These are phyloP conservation scores for Brachirus orientalis DNA, from an alignment of 2,113 vertebrate genomes.

Conservation along the genomic window DNA sequence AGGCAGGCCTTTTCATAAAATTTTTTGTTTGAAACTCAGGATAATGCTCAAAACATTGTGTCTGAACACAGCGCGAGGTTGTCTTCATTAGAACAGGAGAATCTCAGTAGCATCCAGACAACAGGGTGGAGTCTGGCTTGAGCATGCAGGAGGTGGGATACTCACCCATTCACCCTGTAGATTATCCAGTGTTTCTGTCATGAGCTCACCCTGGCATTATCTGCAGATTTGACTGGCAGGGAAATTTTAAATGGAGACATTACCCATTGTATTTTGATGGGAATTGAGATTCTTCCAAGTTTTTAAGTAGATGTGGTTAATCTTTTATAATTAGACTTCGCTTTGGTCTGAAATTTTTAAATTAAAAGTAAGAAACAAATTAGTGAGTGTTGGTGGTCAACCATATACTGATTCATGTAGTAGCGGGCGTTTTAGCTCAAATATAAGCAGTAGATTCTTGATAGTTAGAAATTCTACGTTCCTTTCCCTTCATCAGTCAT, in stretches of 20 bases:
- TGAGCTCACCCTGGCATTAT: no score
- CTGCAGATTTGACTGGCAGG: no score
- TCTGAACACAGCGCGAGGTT: no score
- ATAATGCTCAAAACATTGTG: no score
- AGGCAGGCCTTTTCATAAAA: slow-evolving; percentile 2
- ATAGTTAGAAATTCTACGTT: slow-evolving; percentile 16
- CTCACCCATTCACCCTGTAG: no score
- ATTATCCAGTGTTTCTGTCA: no score
- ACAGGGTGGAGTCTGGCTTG: no score
- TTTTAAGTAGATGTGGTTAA: slow-evolving; percentile 1
- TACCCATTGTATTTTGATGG: slow-evolving; percentile 9
- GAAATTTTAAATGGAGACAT: slow-evolving; percentile 11
- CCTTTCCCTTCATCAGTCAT: no score
- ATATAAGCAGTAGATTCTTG: slow-evolving; percentile 20
- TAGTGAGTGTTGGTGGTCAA: background rate
- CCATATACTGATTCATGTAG: background rate
- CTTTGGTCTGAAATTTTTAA: slow-evolving; percentile 30
- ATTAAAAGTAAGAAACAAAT: slow-evolving; percentile 28
- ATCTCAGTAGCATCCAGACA: no score
- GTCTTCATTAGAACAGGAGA: no score
- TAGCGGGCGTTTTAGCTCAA: slow-evolving; percentile 9
- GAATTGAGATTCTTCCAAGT: background rate
- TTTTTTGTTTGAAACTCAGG: no score
- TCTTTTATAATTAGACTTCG: background rate
- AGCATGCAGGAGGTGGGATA: no score